Evolutionary conservation across 2,888 invertebrate species (phyloP), one percentile per base, ranked within the genome.

Genomic region (Oxyscelio sp.): DNA sequence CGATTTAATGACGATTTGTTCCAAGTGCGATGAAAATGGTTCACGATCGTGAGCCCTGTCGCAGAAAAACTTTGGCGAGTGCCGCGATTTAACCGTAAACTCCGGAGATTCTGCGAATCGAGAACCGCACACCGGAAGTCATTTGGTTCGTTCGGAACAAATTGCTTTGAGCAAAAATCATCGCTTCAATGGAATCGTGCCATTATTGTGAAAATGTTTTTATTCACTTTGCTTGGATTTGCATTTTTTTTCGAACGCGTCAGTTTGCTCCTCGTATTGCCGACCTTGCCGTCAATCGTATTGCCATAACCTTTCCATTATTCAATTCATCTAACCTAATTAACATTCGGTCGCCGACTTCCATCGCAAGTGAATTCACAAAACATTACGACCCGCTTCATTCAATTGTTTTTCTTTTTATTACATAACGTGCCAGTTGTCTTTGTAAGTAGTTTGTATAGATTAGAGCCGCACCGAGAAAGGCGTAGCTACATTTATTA

Each of bases 101-200:
- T 77, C 66, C 66, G 43, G 31, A 38, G 71, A 83, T 86, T 86
- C 83, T 83, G 73, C 81, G 81, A 86, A 86, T 80, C 83, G 70
- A 78, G 83, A 86, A 81, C 86, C 83, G 83, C 85, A 83, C 83
- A 85, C 87, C 85, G 85, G 85, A 85, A 85, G 84, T 81, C 81
- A 74, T 85, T 85, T 83, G 68, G 86, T 83, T 82, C 82, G 79
- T 74, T 82, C 73, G 86, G 80, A 86, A 86, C 84, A 84, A 86
- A 86, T 86, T 82, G 85, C 84, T 83, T 84, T 79, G 77, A 85
- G 82, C 74, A 84, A 84, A 86, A 86, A 86, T 86, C 83, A 85
- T 85, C 78, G 87, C 80, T 81, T 81, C 81, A 85, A 85, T 82
- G 83, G 83, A 83, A 83, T 83, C 82, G 85, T 80, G 75, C 80